Evolutionary conservation across 2,797 vertebrate genomes (phyloP).

Genomic region (Bovichtus variegatus): DNA sequence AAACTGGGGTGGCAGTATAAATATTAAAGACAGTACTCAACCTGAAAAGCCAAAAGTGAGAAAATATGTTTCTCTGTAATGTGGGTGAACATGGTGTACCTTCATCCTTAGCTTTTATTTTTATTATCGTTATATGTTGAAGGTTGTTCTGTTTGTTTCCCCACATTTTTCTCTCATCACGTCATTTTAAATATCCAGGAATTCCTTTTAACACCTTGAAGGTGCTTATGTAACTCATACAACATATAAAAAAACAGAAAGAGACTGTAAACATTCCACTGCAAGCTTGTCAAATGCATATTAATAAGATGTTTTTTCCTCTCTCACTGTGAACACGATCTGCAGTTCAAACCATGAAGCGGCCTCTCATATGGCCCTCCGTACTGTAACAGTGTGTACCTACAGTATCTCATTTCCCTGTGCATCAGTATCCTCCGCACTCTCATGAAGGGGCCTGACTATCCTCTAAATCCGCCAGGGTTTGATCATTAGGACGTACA

Average conservation of each 20-base stretch:
- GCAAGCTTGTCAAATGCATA: slow-evolving; percentile 49
- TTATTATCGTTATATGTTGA: neutral
- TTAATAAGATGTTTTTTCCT: slow-evolving; percentile 55
- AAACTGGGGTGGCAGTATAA: neutral
- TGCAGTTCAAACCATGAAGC: slow-evolving; percentile 75
- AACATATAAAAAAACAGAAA: slow-evolving; percentile 25
- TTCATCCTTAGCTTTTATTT: neutral
- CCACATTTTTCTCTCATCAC: neutral
- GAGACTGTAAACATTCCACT: slow-evolving; percentile 26
- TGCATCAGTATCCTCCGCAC: slow-evolving; percentile 58
- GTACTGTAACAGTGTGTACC: slow-evolving; percentile 67
- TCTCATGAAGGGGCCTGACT: slow-evolving; percentile 75
- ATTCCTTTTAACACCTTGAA: slow-evolving; percentile 11
- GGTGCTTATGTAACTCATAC: slow-evolving; percentile 31
- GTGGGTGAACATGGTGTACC: neutral
- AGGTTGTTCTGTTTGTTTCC: neutral
- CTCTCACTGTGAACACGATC: slow-evolving; percentile 76
- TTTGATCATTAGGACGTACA: slow-evolving; percentile 82
- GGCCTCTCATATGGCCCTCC: slow-evolving; percentile 56
- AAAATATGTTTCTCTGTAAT: neutral
- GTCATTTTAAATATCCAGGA: slow-evolving; percentile 14
- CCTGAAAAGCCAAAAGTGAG: neutral
- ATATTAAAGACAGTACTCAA: neutral
- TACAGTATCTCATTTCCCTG: slow-evolving; percentile 74
- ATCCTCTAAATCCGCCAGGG: slow-evolving; percentile 78